Conservation (phyloP, 2,113 vertebrate species). For the Callaeas wilsoni region DNA sequence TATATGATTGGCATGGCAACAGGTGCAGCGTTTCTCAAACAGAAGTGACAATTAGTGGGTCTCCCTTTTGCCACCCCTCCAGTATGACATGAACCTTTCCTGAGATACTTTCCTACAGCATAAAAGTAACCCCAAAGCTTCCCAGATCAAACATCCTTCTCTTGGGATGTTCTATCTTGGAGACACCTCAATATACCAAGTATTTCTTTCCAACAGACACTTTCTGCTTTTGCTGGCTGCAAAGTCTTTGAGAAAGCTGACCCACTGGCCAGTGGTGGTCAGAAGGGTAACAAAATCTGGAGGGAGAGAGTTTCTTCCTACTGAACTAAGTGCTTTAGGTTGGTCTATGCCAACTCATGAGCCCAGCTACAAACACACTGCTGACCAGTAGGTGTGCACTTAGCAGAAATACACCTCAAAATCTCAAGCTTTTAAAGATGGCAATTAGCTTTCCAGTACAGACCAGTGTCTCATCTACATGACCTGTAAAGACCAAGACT, state of each 20-base stretch:
- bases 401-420: neutral
- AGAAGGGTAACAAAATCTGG: neutral
- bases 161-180: neutral
- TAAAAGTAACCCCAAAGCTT: neutral
- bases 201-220: neutral
- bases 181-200: neutral
- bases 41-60: neutral
- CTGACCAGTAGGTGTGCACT: neutral
- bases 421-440: neutral
- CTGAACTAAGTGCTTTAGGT: neutral
- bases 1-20: neutral
- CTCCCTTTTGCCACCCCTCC: neutral
- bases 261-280: neutral
- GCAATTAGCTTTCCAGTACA: neutral
- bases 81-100: neutral
- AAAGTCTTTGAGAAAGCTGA: neutral
- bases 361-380: neutral
- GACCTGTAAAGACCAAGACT: neutral
- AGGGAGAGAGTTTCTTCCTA: neutral
- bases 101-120: neutral
- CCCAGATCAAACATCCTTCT: neutral
- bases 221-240: neutral
- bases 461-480: neutral
- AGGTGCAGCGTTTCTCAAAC: neutral
- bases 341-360: neutral